Conservation (phyloP, 2,888 invertebrate species). For the Anagyrus pseudococci region DNA sequence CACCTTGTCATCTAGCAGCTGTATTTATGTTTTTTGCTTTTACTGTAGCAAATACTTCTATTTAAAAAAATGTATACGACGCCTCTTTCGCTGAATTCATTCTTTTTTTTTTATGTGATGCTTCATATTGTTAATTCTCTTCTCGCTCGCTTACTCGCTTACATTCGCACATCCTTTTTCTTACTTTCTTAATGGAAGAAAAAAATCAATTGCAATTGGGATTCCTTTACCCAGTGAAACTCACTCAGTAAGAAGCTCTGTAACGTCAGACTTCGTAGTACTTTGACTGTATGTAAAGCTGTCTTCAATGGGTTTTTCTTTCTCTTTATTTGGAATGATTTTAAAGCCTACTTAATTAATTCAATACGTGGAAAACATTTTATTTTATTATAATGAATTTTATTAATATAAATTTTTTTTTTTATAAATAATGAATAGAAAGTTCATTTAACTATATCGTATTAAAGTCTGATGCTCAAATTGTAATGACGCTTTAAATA, state of each 20-base stretch:
- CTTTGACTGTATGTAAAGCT: slow-evolving; percentile 23
- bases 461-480: slow-evolving; percentile 26
- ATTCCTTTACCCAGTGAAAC: slow-evolving; percentile 17
- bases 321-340: slow-evolving; percentile 35
- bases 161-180: slow-evolving; percentile 19
- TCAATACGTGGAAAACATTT: slow-evolving; percentile 23
- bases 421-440: slow-evolving; percentile 32
- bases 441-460: slow-evolving; percentile 18
- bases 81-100: slow-evolving; percentile 41
- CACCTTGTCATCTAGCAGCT: slow-evolving; percentile 46
- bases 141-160: slow-evolving; percentile 15
- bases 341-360: slow-evolving; percentile 33
- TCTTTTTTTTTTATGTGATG: slow-evolving; percentile 38
- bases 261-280: slow-evolving; percentile 33
- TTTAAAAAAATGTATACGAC: slow-evolving; percentile 50
- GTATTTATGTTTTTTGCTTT: slow-evolving; percentile 44
- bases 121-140: slow-evolving; percentile 36
- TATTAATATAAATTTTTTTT: slow-evolving; percentile 36
- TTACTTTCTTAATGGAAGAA: slow-evolving; percentile 40
- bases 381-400: slow-evolving; percentile 31
- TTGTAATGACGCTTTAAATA: slow-evolving; percentile 11
- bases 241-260: slow-evolving; percentile 11
- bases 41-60: slow-evolving; percentile 47
- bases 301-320: slow-evolving; percentile 13
- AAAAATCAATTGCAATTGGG: slow-evolving; percentile 37